Conservation (phyloP, 2,797 vertebrate genomes). For the Myotis pilosus region DNA sequence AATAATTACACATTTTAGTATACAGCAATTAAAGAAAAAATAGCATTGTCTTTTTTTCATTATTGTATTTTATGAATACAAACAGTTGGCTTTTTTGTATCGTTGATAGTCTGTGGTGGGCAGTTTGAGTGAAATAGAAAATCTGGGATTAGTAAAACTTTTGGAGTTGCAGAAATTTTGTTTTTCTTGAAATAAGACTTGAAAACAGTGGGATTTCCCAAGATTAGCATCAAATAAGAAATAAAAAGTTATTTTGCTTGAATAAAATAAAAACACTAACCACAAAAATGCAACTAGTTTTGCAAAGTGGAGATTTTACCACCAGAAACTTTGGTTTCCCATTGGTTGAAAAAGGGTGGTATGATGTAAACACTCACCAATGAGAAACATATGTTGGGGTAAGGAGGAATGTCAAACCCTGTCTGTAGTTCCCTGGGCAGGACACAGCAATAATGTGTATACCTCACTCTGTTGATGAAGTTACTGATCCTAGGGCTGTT, state of each 20-base stretch:
- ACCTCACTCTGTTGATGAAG: background rate
- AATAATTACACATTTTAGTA: background rate
- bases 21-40: background rate
- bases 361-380: background rate
- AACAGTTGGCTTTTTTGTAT: background rate
- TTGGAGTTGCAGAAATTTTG: constrained; percentile 18
- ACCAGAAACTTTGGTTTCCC: background rate
- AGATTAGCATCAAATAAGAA: constrained; percentile 35
- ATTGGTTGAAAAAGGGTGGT: background rate
- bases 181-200: constrained; percentile 31
- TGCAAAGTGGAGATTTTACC: constrained; percentile 28
- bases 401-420: background rate
- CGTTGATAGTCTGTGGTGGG: background rate
- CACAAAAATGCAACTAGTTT: constrained; percentile 13
- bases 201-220: constrained; percentile 36
- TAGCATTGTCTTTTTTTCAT: background rate
- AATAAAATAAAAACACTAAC: constrained; percentile 41
- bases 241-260: background rate
- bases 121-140: constrained; percentile 44
- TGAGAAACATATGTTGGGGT: background rate
- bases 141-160: constrained; percentile 10
- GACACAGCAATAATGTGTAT: background rate
- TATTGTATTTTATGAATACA: background rate
- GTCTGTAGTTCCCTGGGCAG: background rate
- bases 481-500: background rate